Base-by-base conservation (phyloP, 2,113 vertebrate species). In the Megaceryle torquata region DNA sequence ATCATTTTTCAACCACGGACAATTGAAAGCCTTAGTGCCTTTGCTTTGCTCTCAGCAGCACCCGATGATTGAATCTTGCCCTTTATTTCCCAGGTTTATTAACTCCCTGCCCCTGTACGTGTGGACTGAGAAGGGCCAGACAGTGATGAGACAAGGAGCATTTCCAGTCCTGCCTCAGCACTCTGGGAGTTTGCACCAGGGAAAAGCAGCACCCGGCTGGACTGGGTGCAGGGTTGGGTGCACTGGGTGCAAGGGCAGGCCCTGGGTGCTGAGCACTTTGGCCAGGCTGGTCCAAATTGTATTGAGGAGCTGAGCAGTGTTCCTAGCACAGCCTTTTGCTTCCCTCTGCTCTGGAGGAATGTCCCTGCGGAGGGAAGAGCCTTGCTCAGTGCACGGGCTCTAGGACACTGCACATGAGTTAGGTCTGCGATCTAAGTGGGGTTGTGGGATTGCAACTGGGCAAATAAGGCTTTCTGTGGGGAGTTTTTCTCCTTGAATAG, bases 381-480 rank as follows among this genome's bases (percentile, higher is more conserved):
- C 39, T 29, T 1, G 4, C 60, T 5, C 28, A 1, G 19, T 1
- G 31, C 25, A 4, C 0, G 7, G 26, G n/a, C 61, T 15, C 39
- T 5, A 3, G 75, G 53, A 12, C 53, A 4, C 41, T 1, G 61
- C 1, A 0, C 1, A 13, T 1, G 69, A n/a, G 50, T 24, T 2
- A 8, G 2, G 22, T 85, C 43, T 29, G 33, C 35, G 3, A 2
- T 4, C 39, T 5, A 3, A 76, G 37, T 1, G 14, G 13, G 51
- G 1, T 2, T 67, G 25, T 9, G 59, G 29, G 81, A 3, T 12
- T 15, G 31, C 72, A 51, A 0, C 31, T 1, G 35, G 25, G 35
- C 17, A 31, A 13, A 15, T 3, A 11, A 37, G 22, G 13, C 26
- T 50, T 35, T 56, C 57, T 2, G 0, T 2, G 24, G 35, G 13